Conservation (phyloP, 2,888 invertebrate genomes). For the Adineta ricciae region DNA sequence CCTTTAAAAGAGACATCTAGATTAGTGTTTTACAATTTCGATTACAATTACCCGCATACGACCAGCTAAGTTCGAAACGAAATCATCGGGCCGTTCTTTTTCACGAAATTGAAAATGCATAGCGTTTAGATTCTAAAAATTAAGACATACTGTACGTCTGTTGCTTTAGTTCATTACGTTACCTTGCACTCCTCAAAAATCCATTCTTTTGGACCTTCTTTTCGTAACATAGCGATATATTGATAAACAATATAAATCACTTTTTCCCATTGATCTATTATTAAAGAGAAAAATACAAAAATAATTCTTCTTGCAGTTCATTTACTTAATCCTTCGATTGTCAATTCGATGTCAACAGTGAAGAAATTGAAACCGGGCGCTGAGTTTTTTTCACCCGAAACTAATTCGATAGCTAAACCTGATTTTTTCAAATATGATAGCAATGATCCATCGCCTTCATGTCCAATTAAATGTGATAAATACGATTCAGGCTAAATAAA, state of each 20-base stretch:
- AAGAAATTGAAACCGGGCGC: conserved; percentile 84
- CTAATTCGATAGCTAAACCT: conserved; percentile 79
- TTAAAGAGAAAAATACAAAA: not conserved
- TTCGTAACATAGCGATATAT: conserved; percentile 72
- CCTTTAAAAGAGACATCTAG: conserved; percentile 39
- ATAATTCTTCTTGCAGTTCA: not conserved
- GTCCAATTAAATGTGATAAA: conserved; percentile 79
- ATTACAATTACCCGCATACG: not conserved
- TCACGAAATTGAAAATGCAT: conserved; percentile 51
- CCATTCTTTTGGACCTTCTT: conserved; percentile 70
- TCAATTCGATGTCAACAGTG: conserved; percentile 70
- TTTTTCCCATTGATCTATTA: conserved; percentile 68
- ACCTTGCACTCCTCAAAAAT: conserved; percentile 77
- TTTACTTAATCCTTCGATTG: conserved; percentile 69
- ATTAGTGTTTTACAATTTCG: too few relatives aligned
- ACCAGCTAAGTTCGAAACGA: conserved; percentile 22
- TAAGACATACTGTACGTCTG: not conserved
- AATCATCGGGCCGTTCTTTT: conserved; percentile 48
- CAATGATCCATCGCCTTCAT: conserved; percentile 87
- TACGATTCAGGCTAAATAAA: conserved; percentile 69
- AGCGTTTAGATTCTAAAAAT: conserved; percentile 42
- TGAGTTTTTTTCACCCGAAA: conserved; percentile 67
- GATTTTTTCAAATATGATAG: conserved; percentile 72
- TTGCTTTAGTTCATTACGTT: not conserved
- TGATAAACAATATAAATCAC: conserved; percentile 62